Base-by-base conservation (phyloP, 2,888 invertebrate species). In the Cecidostiba fungosa region DNA sequence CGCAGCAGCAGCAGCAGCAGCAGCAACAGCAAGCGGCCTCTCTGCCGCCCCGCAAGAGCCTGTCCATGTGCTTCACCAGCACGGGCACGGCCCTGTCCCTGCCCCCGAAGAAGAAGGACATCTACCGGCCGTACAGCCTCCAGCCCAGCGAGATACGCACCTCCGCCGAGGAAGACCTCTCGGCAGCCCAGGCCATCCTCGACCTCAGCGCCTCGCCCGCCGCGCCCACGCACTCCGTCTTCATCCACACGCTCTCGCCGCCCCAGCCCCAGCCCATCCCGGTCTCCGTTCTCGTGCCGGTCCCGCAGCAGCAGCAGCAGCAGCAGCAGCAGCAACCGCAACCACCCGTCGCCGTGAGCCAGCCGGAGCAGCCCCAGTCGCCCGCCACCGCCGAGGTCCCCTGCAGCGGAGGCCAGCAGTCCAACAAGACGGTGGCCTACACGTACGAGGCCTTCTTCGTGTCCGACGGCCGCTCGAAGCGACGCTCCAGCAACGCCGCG, bases 401-500 rank as follows among this genome's bases (percentile, higher is more conserved):
- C 90, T 90, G 85, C 89, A 90, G 85, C 89, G 72, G 85, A n/a
- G 5, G 88, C 90, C 92, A 83, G 79, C 23, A 19, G 91, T 94
- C 95, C 62, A 97, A 90, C 86, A 92, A 97, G 92, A 97, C 97
- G 4, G 96, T 97, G 87, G 97, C 97, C 19, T 98, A 98, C 93
- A 97, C 98, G 29, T 97, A 98, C 94, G 97, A 98, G 92, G 97
- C 97, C n/a, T 97, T 98, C 93, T 97, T 98, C 92, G 97, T 97
- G 3, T 97, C 97, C 91, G 97, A 98, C 91, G 97, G 98, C 0
- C 95, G 97, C 66, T 97, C 97, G n/a, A 97, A 97, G 91, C 94
- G 96, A n/a, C 91, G 92, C 0, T 89, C 90, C 3, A 95, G 95
- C 89, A 94, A 94, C 86, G 94, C 94, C 43, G 36, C 47, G 26